phyloP scores from a whole-genome alignment of 2,113 vertebrate species.

The Raja brachyura region DNA sequence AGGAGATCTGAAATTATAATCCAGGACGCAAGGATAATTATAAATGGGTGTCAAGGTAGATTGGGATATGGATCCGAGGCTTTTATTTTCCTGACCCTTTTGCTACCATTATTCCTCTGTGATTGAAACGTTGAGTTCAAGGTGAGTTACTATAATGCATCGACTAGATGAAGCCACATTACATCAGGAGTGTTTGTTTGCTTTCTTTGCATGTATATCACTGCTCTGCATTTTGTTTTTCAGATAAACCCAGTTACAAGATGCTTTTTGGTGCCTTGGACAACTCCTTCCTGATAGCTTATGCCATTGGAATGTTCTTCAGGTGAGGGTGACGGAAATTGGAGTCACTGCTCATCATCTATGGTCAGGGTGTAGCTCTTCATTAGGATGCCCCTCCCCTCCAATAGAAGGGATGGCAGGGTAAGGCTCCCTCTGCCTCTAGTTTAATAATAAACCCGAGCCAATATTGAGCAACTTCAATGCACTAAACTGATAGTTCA shows the following conservation, averaged over 20 bases:
- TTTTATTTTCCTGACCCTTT: background rate
- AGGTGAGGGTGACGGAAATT: slow-evolving; percentile 58
- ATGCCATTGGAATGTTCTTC: slow-evolving; percentile 94
- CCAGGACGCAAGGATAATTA: background rate
- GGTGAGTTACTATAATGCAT: background rate
- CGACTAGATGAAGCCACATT: background rate
- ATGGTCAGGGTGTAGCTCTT: background rate
- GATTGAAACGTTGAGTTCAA: background rate
- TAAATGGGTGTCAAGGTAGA: background rate
- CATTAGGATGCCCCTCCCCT: background rate
- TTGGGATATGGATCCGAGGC: no score
- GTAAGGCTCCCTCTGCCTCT: background rate
- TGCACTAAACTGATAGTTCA: background rate
- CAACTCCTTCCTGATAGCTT: slow-evolving; percentile 88
- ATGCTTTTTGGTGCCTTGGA: slow-evolving; percentile 81
- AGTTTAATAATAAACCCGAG: no score
- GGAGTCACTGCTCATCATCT: background rate
- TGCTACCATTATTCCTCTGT: background rate
- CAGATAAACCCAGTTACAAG: slow-evolving; percentile 83
- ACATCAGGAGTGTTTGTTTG: background rate
- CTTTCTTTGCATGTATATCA: background rate
- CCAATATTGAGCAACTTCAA: background rate
- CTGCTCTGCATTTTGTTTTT: slow-evolving; percentile 36
- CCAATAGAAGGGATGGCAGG: background rate
- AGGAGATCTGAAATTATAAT: background rate